Conservation (phyloP, 2,797 vertebrate genomes). For the Gymnoscopelus braueri region DNA sequence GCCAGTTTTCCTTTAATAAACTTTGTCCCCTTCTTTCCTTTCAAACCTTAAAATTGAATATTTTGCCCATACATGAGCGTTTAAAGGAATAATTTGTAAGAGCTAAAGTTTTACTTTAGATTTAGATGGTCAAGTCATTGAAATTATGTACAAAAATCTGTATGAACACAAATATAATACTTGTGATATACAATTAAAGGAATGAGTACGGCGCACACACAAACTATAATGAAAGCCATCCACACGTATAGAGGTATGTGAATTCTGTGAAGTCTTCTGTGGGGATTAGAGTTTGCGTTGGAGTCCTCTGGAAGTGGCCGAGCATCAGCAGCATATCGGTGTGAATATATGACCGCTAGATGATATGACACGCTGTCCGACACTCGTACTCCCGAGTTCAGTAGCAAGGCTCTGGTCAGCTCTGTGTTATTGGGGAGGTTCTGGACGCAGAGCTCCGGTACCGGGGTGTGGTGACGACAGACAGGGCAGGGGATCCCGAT, state of each 20-base stretch:
- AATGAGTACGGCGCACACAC: slow-evolving; percentile 83
- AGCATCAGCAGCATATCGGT: background rate
- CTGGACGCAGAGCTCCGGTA: slow-evolving; percentile 80
- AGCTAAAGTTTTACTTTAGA: too few relatives aligned
- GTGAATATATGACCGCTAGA: too few relatives aligned
- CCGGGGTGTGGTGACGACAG: slow-evolving; percentile 83
- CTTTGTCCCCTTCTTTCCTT: too few relatives aligned
- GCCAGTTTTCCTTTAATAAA: too few relatives aligned
- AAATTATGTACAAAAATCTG: slow-evolving; percentile 83
- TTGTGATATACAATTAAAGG: slow-evolving; percentile 78
- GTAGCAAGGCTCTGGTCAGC: slow-evolving; percentile 67
- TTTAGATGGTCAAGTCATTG: slow-evolving; percentile 39
- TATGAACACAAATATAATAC: slow-evolving; percentile 84
- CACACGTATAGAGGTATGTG: slow-evolving; percentile 19
- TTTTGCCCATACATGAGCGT: too few relatives aligned
- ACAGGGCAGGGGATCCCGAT: slow-evolving; percentile 74
- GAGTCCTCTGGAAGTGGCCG: background rate
- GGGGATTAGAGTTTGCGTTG: background rate
- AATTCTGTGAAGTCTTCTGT: background rate
- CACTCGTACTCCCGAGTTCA: slow-evolving; percentile 42
- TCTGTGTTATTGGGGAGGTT: slow-evolving; percentile 82
- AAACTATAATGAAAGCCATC: slow-evolving; percentile 79
- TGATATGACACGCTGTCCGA: too few relatives aligned
- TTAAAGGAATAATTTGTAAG: too few relatives aligned
- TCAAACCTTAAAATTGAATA: too few relatives aligned